phyloP scores from a whole-genome alignment of 2,888 invertebrate species.

The Eilema depressum region DNA sequence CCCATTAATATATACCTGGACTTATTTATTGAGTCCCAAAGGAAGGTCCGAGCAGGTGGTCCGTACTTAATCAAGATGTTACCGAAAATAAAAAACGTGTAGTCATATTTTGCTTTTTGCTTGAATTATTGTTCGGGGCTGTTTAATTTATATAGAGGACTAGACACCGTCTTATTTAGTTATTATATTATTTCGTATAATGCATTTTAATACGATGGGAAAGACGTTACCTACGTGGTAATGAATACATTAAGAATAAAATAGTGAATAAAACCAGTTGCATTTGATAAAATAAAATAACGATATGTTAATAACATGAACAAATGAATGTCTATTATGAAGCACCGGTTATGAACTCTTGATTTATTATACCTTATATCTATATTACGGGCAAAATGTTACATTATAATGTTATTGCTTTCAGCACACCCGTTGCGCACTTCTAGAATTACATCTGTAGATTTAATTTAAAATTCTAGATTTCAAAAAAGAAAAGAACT shows the following conservation, averaged over 20 bases:
- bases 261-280: constrained; percentile 70
- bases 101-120: constrained; percentile 79
- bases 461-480: background rate
- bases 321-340: constrained; percentile 71
- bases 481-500: background rate
- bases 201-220: constrained; percentile 80
- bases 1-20: constrained; percentile 79
- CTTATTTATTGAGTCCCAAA: constrained; percentile 81
- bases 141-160: constrained; percentile 74
- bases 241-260: constrained; percentile 86
- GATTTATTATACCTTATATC: constrained; percentile 52
- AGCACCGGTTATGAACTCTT: constrained; percentile 43
- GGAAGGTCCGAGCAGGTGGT: constrained; percentile 82
- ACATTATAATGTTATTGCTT: background rate
- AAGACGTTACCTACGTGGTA: constrained; percentile 72
- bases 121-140: constrained; percentile 80
- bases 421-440: background rate
- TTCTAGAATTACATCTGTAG: background rate
- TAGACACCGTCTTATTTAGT: constrained; percentile 74
- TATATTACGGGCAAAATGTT: constrained; percentile 43
- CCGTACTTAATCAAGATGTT: constrained; percentile 87
- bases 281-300: constrained; percentile 72
- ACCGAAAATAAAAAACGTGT: constrained; percentile 79
- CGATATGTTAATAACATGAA: constrained; percentile 75
- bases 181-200: constrained; percentile 80